These are phyloP conservation scores for Brachionus koreanus DNA, from an alignment of 1,140 invertebrate genomes.

Conservation along the genomic window DNA sequence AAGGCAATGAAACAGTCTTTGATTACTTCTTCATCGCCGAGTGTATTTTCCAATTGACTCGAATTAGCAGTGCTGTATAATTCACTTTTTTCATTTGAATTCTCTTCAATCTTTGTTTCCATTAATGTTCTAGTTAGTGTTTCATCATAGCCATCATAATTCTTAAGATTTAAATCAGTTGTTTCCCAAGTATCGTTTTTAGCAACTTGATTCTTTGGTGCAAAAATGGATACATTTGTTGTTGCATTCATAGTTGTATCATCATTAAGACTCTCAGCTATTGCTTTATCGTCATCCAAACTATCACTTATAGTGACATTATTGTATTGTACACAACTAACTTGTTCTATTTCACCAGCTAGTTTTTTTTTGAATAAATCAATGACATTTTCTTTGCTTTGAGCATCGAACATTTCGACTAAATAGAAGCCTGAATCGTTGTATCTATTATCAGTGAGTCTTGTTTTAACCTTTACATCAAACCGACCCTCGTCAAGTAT, in stretches of 20 bases:
- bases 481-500: not conserved
- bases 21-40: not conserved
- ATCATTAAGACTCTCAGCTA: slow-evolving; percentile 23
- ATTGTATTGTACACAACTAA: not conserved
- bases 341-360: not conserved
- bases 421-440: not conserved
- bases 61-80: slow-evolving; percentile 22
- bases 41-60: not conserved
- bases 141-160: not conserved
- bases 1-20: not conserved
- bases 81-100: slow-evolving; percentile 4
- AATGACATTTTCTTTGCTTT: not conserved
- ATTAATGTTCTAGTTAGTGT: not conserved
- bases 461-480: not conserved
- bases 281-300: slow-evolving; percentile 24
- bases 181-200: not conserved
- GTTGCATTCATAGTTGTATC: not conserved
- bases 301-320: not conserved
- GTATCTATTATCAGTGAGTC: not conserved
- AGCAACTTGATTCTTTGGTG: not conserved
- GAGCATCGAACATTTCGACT: not conserved
- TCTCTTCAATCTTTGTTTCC: not conserved
- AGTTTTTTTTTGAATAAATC: not conserved
- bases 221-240: not conserved
- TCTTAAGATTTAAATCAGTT: not conserved